Base-by-base conservation (phyloP, 2,113 vertebrate genomes). In the Pardalotus punctatus region DNA sequence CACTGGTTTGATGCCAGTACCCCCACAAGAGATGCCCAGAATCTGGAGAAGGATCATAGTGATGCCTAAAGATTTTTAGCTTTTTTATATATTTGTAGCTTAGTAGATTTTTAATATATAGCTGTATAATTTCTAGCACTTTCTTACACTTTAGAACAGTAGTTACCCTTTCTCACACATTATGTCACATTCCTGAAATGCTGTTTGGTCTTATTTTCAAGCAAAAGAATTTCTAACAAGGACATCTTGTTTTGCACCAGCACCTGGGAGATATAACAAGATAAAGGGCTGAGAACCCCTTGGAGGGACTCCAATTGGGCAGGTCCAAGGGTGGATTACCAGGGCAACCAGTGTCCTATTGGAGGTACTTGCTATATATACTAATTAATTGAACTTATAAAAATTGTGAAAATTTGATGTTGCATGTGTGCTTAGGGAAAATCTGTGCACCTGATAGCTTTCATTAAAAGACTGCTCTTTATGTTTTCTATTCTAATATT, bases 351-450 rank as follows among this genome's bases (percentile, higher is more conserved):
- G 24, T 48, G 15, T 56, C 35, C 42, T 31, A n/a, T 16, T 74
- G 70, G 81, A 56, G 48, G 15, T 7, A 65, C 38, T 38, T 33
- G 38, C 33, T 45, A 33, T 27, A 62, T 53, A 27, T 9, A 62
- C 29, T 16, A 29, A 35, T 65, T 47, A 54, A 7, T 38, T n/a
- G 56, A 65, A 74, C 15, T 20, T 40, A 11, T 3, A 65, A 65
- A 48, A 65, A 40, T 3, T 16, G 20, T 35, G 29, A 29, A 65
- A 48, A 48, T 65, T 57, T 65, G 35, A 65, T 74, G 19, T 13
- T 85, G 12, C 0, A 0, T 40, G 35, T 57, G 51, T 11, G n/a
- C 8, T 24, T n/a, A 56, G 23, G 19, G 48, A 64, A 38, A 73
- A 31, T 45, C 27, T 56, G 33, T 66, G 78, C 14, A 48, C 23